These are phyloP conservation scores for Tarsius wallacei DNA, from an alignment of 2,797 vertebrate species.

Conservation along the genomic window DNA sequence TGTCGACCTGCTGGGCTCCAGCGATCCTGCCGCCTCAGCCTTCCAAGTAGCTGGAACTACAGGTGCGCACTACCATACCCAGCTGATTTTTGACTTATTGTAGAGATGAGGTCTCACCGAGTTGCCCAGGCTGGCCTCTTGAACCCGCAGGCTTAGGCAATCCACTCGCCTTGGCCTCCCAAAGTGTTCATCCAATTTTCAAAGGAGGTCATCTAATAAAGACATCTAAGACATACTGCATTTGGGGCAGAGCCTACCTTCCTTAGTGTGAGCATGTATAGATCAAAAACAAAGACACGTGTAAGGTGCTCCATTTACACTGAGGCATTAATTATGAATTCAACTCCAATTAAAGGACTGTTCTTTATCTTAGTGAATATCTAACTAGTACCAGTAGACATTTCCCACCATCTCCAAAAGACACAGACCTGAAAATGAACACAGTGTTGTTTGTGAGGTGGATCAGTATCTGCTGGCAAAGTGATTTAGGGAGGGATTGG, in stretches of 20 bases:
- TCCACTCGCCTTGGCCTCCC: no score
- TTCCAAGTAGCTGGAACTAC: no score
- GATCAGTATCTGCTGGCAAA: not conserved
- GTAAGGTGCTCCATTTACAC: not conserved
- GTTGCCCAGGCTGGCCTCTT: no score
- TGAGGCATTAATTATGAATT: not conserved
- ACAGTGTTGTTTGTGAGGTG: accelerated
- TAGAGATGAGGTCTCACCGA: no score
- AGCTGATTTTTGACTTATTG: no score
- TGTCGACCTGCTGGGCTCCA: no score
- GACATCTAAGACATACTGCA: not conserved
- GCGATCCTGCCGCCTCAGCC: no score
- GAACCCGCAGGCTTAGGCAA: no score
- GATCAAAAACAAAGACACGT: not conserved
- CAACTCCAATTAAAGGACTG: not conserved
- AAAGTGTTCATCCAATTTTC: not conserved
- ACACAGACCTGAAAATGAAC: not conserved
- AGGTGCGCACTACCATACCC: no score
- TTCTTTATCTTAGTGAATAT: not conserved
- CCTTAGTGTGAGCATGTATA: not conserved
- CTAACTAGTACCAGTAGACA: not conserved
- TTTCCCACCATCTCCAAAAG: not conserved
- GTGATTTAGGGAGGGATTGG: not conserved
- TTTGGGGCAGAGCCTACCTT: not conserved
- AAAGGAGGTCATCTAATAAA: not conserved